A percentile compares a stretch with the other conserved stretches of the same genome.
Evolutionary conservation across 2,888 invertebrate genomes (phyloP).

Genomic region (Netelia melanura): DNA sequence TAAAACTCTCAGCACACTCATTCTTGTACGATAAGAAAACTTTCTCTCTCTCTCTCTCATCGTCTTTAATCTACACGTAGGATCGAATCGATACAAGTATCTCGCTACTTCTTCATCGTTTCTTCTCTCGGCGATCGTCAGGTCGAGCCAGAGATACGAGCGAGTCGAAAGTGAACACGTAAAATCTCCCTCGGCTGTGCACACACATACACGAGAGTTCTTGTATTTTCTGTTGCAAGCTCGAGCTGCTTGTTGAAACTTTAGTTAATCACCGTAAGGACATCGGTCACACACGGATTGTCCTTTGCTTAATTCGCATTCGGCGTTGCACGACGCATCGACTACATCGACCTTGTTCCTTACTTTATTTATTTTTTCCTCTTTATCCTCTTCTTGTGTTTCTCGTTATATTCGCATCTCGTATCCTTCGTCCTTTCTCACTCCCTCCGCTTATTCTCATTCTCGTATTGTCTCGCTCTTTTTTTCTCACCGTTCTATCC

Average conservation of each 20-base stretch:
- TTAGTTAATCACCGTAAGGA: constrained; percentile 83
- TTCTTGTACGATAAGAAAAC: constrained; percentile 34
- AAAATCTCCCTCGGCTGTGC: constrained; percentile 9
- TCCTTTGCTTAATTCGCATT: constrained; percentile 80
- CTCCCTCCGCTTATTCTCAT: constrained; percentile 26
- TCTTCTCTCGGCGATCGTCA: constrained; percentile 25
- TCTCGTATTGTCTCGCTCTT: constrained; percentile 21
- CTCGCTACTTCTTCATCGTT: constrained; percentile 72
- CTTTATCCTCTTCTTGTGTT: not conserved
- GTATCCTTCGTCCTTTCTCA: constrained; percentile 12
- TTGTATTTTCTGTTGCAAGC: constrained; percentile 11
- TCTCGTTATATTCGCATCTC: constrained; percentile 32
- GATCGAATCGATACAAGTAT: constrained; percentile 75
- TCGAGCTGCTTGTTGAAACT: constrained; percentile 82
- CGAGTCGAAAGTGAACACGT: constrained; percentile 25
- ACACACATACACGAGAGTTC: not conserved
- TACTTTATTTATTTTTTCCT: constrained; percentile 28
- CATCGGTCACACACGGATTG: constrained; percentile 83
- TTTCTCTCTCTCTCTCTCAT: constrained; percentile 23
- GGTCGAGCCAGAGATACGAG: constrained; percentile 14
- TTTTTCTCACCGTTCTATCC: constrained; percentile 17
- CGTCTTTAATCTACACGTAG: constrained; percentile 53
- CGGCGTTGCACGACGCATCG: constrained; percentile 57
- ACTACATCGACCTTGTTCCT: constrained; percentile 45
- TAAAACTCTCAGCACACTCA: constrained; percentile 46